A percentile compares a stretch with the other conserved stretches of the same genome.
These are phyloP conservation scores for Astyanax mexicanus DNA, from an alignment of 2,797 vertebrate genomes.

Conservation along the genomic window DNA sequence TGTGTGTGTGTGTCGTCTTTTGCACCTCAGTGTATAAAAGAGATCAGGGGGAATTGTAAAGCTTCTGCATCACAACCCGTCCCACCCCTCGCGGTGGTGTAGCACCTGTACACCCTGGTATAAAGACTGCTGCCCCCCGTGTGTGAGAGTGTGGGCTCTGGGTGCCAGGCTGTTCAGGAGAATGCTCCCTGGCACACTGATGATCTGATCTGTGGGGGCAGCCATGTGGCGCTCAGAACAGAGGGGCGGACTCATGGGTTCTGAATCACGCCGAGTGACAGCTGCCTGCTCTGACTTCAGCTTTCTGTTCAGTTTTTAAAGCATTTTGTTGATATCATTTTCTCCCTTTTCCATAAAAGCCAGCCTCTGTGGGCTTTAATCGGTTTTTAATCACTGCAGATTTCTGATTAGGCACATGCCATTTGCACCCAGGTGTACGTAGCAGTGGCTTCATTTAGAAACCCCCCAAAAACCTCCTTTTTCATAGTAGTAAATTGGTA, in stretches of 20 bases:
- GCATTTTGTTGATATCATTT: slow-evolving; percentile 79
- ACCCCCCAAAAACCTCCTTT: too few relatives aligned
- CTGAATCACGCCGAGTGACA: slow-evolving; percentile 76
- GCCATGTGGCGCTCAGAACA: slow-evolving; percentile 79
- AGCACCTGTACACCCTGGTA: slow-evolving; percentile 7
- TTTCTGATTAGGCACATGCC: too few relatives aligned
- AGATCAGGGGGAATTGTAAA: slow-evolving; percentile 19
- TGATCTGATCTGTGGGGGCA: slow-evolving; percentile 8
- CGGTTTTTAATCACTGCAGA: slow-evolving; percentile 21
- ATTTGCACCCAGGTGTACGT: too few relatives aligned
- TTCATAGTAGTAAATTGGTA: too few relatives aligned
- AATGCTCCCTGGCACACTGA: slow-evolving; percentile 18
- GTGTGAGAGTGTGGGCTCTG: slow-evolving; percentile 3
- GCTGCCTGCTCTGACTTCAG: slow-evolving; percentile 69
- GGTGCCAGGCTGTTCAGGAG: slow-evolving; percentile 9
- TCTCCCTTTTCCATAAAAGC: slow-evolving; percentile 31
- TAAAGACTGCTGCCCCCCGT: slow-evolving; percentile 9
- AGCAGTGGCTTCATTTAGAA: too few relatives aligned
- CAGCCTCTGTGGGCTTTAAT: slow-evolving; percentile 43
- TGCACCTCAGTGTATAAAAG: slow-evolving; percentile 3
- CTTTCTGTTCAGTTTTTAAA: slow-evolving; percentile 73
- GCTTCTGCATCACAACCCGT: not conserved
- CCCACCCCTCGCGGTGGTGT: slow-evolving; percentile 11
- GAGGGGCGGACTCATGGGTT: slow-evolving; percentile 76
- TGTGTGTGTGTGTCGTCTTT: slow-evolving; percentile 25